phyloP scores from a whole-genome alignment of 2,888 invertebrate species.

The Itoplectis maculator region DNA sequence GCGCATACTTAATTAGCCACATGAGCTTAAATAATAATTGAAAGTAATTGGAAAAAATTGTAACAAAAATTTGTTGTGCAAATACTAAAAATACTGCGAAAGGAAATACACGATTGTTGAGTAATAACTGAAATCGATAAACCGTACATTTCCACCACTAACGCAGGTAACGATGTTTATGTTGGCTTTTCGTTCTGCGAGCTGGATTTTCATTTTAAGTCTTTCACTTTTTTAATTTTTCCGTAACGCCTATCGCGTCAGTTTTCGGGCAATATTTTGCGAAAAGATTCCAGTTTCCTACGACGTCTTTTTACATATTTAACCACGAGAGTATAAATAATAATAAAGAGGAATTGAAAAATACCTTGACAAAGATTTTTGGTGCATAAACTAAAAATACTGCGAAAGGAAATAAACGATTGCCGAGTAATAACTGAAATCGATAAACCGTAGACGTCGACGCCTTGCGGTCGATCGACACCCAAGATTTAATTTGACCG shows the following conservation, averaged over 20 bases:
- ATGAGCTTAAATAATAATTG: too few relatives aligned
- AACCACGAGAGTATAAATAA: too few relatives aligned
- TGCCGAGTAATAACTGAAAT: not conserved
- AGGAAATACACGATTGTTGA: not conserved
- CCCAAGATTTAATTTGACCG: constrained; percentile 29
- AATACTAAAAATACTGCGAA: not conserved
- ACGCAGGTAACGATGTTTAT: not conserved
- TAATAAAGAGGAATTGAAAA: too few relatives aligned
- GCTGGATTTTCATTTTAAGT: constrained; percentile 31
- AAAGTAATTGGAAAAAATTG: too few relatives aligned
- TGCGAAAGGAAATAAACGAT: not conserved
- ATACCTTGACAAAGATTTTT: not conserved
- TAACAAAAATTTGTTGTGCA: not conserved
- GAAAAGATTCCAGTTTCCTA: not conserved
- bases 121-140: not conserved
- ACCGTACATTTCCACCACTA: not conserved
- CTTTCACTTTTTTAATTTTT: not conserved
- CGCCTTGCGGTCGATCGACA: not conserved
- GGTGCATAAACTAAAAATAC: not conserved
- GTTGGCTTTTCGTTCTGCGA: constrained; percentile 4
- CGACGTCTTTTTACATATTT: too few relatives aligned
- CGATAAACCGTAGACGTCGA: not conserved
- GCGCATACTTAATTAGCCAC: too few relatives aligned
- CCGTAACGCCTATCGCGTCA: not conserved
- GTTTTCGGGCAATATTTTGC: not conserved